phyloP scores from a whole-genome alignment of 2,888 invertebrate genomes.

The Sisyra terminalis region DNA sequence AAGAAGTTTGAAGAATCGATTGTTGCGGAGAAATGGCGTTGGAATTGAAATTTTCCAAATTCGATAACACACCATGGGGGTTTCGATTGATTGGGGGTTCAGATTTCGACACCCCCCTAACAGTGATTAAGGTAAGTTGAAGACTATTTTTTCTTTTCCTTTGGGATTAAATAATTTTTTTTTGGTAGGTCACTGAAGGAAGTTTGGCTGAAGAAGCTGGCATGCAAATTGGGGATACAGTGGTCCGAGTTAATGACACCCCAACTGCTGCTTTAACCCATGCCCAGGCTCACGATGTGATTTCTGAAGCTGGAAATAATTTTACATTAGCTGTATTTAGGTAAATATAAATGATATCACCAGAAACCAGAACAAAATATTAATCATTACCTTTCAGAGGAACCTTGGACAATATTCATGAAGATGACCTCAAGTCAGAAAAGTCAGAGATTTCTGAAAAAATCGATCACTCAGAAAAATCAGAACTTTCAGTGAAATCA shows the following conservation, averaged over 20 bases:
- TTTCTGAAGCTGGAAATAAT: constrained; percentile 51
- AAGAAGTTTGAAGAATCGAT: too few relatives aligned
- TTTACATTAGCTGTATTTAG: constrained; percentile 55
- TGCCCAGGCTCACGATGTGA: constrained; percentile 57
- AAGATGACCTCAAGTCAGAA: too few relatives aligned
- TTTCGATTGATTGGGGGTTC: constrained; percentile 60
- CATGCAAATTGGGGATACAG: constrained; percentile 66
- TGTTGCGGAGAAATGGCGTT: constrained; percentile 38
- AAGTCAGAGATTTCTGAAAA: too few relatives aligned
- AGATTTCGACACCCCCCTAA: constrained; percentile 56
- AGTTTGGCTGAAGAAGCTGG: constrained; percentile 73
- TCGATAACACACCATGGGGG: constrained; percentile 55
- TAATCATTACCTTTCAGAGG: too few relatives aligned
- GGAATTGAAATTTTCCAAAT: constrained; percentile 44
- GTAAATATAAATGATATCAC: constrained; percentile 26
- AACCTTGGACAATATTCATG: too few relatives aligned
- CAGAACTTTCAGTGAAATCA: too few relatives aligned
- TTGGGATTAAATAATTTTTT: neutral
- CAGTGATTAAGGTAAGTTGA: constrained; percentile 49
- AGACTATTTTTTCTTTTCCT: neutral
- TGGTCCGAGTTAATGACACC: constrained; percentile 58
- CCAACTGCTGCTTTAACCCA: constrained; percentile 53
- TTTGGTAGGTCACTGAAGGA: constrained; percentile 52
- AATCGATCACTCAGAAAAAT: too few relatives aligned
- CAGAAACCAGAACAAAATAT: neutral